Percentiles rank a stretch among this genome's conserved stretches.
These are phyloP conservation scores for Gerris buenoi DNA, from an alignment of 1,140 invertebrate genomes.

Conservation along the genomic window DNA sequence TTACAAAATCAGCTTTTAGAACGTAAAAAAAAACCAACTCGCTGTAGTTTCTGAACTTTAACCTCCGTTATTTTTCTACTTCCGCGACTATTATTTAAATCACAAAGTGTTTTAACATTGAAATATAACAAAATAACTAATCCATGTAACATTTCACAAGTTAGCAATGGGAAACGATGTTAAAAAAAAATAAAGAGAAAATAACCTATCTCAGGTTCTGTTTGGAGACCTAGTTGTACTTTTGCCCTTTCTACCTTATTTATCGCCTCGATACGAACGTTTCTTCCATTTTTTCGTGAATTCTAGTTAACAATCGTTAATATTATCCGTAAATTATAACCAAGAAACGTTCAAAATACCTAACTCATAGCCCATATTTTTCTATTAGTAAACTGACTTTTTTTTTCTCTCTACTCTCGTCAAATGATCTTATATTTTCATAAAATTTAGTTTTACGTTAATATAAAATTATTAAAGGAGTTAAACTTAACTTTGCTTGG, in stretches of 20 bases:
- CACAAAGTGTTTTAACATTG: not conserved
- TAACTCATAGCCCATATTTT: not conserved
- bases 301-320: not conserved
- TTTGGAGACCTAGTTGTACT: not conserved
- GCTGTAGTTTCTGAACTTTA: not conserved
- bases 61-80: not conserved
- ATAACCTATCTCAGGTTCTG: not conserved
- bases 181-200: not conserved
- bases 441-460: too few relatives aligned
- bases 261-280: conserved; percentile 3
- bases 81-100: not conserved
- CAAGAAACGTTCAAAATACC: not conserved
- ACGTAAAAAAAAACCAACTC: too few relatives aligned
- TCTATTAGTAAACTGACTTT: not conserved
- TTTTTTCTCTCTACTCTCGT: too few relatives aligned
- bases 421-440: too few relatives aligned
- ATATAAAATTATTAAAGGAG: too few relatives aligned
- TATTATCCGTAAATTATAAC: not conserved
- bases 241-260: conserved; percentile 3
- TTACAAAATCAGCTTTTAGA: too few relatives aligned
- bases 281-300: not conserved
- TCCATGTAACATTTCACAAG: not conserved
- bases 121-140: not conserved
- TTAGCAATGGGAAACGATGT: not conserved
- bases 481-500: too few relatives aligned